These are phyloP conservation scores for Mayetiola destructor DNA, from an alignment of 2,888 invertebrate species.

Conservation along the genomic window DNA sequence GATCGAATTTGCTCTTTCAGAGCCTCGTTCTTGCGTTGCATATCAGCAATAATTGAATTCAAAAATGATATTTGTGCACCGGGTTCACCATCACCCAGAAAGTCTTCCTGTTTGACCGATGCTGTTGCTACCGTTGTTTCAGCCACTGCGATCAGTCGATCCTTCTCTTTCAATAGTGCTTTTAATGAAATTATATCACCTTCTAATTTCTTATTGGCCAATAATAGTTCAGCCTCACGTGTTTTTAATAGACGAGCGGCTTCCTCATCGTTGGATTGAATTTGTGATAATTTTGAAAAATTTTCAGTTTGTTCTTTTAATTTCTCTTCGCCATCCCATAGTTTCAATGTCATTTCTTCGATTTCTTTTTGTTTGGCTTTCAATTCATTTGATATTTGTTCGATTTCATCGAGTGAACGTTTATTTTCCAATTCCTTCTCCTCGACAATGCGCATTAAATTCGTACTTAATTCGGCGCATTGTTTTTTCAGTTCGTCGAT, in stretches of 20 bases:
- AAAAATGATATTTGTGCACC: slow-evolving; percentile 72
- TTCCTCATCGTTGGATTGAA: slow-evolving; percentile 3
- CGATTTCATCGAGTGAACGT: slow-evolving; percentile 23
- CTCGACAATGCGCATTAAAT: background rate
- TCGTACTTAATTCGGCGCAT: background rate
- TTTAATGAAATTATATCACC: background rate
- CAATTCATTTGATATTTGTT: slow-evolving; percentile 28
- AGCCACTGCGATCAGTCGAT: background rate
- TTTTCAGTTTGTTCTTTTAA: slow-evolving; percentile 17
- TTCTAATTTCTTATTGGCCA: slow-evolving; percentile 15
- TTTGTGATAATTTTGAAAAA: background rate
- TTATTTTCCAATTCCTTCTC: slow-evolving; percentile 24
- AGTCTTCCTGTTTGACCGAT: background rate
- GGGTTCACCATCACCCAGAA: background rate
- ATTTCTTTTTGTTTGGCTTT: slow-evolving; percentile 15
- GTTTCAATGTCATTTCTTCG: slow-evolving; percentile 17
- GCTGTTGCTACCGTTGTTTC: background rate
- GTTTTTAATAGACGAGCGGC: slow-evolving; percentile 18
- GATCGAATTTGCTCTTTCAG: slow-evolving; percentile 64
- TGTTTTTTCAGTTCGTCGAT: background rate
- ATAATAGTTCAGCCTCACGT: slow-evolving; percentile 13
- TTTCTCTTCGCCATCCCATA: slow-evolving; percentile 21
- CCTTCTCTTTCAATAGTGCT: background rate
- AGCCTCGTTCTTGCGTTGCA: slow-evolving; percentile 84
- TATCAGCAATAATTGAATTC: slow-evolving; percentile 91